These are phyloP conservation scores for Bos taurus DNA, from an alignment of 2,113 vertebrate genomes.

Conservation along the genomic window ARS-UCD2.0 NC_037330.1:27474001-27474500, in stretches of 20 bases:
- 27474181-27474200: background rate
- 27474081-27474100: background rate
- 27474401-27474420: background rate
- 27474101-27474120: slow-evolving; percentile 39
- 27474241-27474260: background rate
- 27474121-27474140: slow-evolving; percentile 11
- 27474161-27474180: background rate
- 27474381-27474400: background rate
- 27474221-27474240: background rate
- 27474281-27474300: background rate
- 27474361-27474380: background rate
- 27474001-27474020: background rate
- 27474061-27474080: background rate
- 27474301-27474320: slow-evolving; percentile 6
- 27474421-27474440: background rate
- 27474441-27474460: slow-evolving; percentile 10
- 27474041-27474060: background rate
- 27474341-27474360: slow-evolving; percentile 21
- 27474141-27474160: background rate
- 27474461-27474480: background rate
- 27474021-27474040: background rate
- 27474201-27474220: background rate
- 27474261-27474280: background rate
- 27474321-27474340: background rate
- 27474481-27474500: slow-evolving; percentile 19